Evolutionary conservation across 1,140 invertebrate genomes (phyloP).

Genomic region (Ceratitis capitata): DNA sequence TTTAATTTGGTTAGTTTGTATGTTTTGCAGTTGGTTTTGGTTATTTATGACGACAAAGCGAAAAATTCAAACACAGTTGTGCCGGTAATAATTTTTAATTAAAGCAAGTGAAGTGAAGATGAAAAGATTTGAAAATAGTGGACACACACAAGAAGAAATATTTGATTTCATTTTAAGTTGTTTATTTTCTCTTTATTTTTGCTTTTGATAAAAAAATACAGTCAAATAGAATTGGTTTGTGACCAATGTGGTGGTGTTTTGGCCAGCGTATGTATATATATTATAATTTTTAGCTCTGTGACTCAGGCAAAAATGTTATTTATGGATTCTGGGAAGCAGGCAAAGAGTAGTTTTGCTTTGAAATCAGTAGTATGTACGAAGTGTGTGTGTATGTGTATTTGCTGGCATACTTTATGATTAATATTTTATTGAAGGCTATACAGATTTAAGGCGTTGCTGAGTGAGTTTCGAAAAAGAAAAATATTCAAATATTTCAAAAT

Average conservation of each 20-base stretch:
- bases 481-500: not conserved
- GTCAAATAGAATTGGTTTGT: not conserved
- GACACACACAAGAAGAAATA: not conserved
- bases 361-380: not conserved
- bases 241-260: slow-evolving; percentile 27
- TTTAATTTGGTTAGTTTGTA: not conserved
- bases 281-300: no score
- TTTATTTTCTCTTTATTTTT: not conserved
- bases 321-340: not conserved
- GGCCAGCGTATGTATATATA: not conserved
- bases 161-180: not conserved
- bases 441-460: not conserved
- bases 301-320: slow-evolving; percentile 10
- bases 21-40: not conserved
- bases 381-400: not conserved
- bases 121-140: slow-evolving; percentile 16
- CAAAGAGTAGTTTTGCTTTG: not conserved
- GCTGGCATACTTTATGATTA: not conserved
- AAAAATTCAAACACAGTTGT: slow-evolving; percentile 11
- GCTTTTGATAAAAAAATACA: not conserved
- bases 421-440: not conserved
- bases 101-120: slow-evolving; percentile 32
- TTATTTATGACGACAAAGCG: slow-evolving; percentile 22
- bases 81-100: slow-evolving; percentile 35
- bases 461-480: not conserved